Evolutionary conservation across 1,140 invertebrate species (phyloP).

Genomic region (Heliconius hewitsoni): DNA sequence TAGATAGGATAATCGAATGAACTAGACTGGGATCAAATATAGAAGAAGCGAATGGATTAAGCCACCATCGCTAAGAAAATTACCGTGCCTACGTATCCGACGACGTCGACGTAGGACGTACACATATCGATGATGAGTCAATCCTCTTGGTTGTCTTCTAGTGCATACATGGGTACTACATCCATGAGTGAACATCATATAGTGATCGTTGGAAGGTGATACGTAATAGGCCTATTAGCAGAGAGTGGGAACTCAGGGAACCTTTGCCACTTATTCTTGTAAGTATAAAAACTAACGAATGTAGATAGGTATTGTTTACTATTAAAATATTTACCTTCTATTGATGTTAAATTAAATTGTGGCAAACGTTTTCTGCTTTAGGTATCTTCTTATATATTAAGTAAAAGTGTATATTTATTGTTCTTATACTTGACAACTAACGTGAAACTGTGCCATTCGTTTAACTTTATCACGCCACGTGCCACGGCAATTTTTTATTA

Average conservation of each 20-base stretch:
- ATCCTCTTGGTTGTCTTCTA: slow-evolving; percentile 39
- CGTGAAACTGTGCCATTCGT: slow-evolving; percentile 81
- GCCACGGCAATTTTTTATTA: slow-evolving; percentile 75
- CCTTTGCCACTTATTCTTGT: slow-evolving; percentile 40
- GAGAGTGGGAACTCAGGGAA: slow-evolving; percentile 38
- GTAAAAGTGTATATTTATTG: slow-evolving; percentile 64
- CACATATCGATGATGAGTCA: slow-evolving; percentile 63
- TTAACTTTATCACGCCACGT: slow-evolving; percentile 76
- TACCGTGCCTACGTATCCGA: slow-evolving; percentile 40
- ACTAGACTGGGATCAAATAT: slow-evolving; percentile 76
- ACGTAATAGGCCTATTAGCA: slow-evolving; percentile 45
- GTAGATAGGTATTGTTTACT: slow-evolving; percentile 43
- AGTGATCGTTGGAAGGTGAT: slow-evolving; percentile 41
- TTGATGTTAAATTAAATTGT: slow-evolving; percentile 37
- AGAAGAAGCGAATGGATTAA: slow-evolving; percentile 31
- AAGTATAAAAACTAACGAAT: slow-evolving; percentile 33
- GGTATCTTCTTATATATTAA: slow-evolving; percentile 54
- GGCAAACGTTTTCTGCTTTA: slow-evolving; percentile 51
- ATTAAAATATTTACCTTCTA: slow-evolving; percentile 43
- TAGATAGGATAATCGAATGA: slow-evolving; percentile 75
- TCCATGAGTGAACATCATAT: slow-evolving; percentile 42
- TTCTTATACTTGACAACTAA: slow-evolving; percentile 77
- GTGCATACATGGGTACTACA: slow-evolving; percentile 36
- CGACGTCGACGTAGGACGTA: slow-evolving; percentile 45
- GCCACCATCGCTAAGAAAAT: slow-evolving; percentile 23